phyloP scores from a whole-genome alignment of 2,888 invertebrate genomes.

The Stratiomys singularior region DNA sequence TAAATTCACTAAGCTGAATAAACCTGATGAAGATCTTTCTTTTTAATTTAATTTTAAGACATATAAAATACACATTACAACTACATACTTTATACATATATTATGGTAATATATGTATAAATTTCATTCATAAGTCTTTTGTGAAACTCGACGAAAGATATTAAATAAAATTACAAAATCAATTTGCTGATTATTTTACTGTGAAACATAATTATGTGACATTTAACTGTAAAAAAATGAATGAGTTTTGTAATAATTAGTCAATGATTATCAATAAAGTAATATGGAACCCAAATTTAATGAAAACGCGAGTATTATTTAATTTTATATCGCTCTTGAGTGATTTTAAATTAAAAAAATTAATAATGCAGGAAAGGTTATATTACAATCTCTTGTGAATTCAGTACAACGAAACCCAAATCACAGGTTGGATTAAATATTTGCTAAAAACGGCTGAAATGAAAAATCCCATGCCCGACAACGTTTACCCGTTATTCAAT shows the following conservation, averaged over 20 bases:
- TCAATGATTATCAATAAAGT: constrained; percentile 14
- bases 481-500: no score
- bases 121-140: not conserved
- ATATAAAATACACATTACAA: not conserved
- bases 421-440: no score
- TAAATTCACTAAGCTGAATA: not conserved
- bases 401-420: no score
- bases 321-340: not conserved
- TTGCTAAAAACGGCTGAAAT: no score
- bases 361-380: no score
- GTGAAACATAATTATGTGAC: constrained; percentile 1
- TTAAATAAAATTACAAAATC: not conserved
- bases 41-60: not conserved
- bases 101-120: not conserved
- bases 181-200: constrained; percentile 9
- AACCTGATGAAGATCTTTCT: not conserved
- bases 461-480: no score
- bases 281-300: not conserved
- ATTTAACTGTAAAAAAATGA: constrained; percentile 10
- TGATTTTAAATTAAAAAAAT: not conserved
- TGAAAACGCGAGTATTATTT: not conserved
- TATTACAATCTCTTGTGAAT: no score
- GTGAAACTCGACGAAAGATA: not conserved
- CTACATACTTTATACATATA: not conserved
- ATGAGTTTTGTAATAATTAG: constrained; percentile 21